Evolutionary conservation across 2,797 vertebrate species (phyloP), one percentile per base, ranked within the genome.

Genomic region (Hyperoplus lanceolatus): DNA sequence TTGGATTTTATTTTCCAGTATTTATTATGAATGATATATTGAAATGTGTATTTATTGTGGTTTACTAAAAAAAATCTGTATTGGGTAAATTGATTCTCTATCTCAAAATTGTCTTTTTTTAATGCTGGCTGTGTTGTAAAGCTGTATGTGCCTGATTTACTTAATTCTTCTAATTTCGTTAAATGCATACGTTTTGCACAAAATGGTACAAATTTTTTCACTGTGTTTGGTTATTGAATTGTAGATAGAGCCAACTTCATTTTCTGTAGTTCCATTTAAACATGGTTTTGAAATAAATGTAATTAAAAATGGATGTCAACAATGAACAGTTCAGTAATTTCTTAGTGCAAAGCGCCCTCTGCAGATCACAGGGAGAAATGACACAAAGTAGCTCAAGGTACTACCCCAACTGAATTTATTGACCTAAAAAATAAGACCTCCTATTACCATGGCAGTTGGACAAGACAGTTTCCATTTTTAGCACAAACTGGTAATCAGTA

Each of bases 11-110:
- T 94, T 96, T 97, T 96, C 93, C 92, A 21, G 94, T 98, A 98
- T 98, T 98, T 98, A 97, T 97, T 97, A 96, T 95, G 95, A 97
- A 97, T 97, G 95, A 97, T 95, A 96, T 96, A 96, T 93, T 95
- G 92, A 96, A 96, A 96, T 87, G 95, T 98, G 96, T 98, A 98
- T 98, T 98, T 98, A 98, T 98, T 97, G 98, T 98, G 96, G 94
- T 96, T 97, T 97, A 92, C 90, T 94, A 91, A 94, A 94, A 86
- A 86, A 92, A 86, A 92, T 97, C 96, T 96, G 97, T 97, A 97
- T 95, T 95, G 93, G 93, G 92, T 94, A 96, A 95, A 92, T 96
- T 94, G 86, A 93, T 95, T 97, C 96, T 95, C 94, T 96, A 95
- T 97, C 91, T 96, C 96, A 96, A 94, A 94, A 6, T 77, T 86